Conservation (phyloP, 2,888 invertebrate species). For the Sminthurides aquaticus region DNA sequence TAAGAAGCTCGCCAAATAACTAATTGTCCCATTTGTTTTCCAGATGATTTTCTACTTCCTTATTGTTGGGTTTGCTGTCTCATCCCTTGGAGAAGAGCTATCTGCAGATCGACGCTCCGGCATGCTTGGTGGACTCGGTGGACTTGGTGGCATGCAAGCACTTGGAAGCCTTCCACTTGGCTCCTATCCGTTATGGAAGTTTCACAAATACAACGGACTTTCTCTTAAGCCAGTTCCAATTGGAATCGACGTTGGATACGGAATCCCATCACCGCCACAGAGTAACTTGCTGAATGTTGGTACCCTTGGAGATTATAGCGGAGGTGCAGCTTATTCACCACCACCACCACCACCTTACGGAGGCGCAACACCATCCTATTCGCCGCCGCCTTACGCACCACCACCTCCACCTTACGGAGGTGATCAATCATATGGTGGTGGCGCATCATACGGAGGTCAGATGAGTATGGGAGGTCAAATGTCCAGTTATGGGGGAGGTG, state of each 20-base stretch:
- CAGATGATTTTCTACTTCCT: too few species aligned
- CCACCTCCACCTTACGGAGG: neutral
- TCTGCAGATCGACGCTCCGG: too few species aligned
- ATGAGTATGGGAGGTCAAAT: neutral
- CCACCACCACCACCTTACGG: neutral
- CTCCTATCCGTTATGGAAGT: constrained; percentile 27
- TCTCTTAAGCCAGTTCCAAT: constrained; percentile 23
- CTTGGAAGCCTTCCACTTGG: constrained; percentile 18
- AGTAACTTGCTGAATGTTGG: constrained; percentile 1
- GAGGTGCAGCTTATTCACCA: neutral
- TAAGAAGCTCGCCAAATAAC: too few species aligned
- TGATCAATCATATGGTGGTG: neutral
- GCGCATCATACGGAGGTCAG: constrained; percentile 10
- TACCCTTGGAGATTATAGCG: neutral
- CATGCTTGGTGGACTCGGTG: too few species aligned
- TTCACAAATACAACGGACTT: constrained; percentile 25
- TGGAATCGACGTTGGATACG: constrained; percentile 23
- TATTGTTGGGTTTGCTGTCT: too few species aligned
- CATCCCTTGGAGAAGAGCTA: too few species aligned
- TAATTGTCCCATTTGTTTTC: too few species aligned
- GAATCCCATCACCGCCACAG: constrained; percentile 23
- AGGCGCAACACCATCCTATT: neutral
- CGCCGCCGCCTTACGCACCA: neutral
- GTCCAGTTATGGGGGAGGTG: neutral
- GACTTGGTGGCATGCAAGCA: constrained; percentile 1